Percentiles rank a stretch among this genome's conserved stretches.
These are phyloP conservation scores for Tetramorium alpestre DNA, from an alignment of 1,140 invertebrate genomes.

Conservation along the genomic window DNA sequence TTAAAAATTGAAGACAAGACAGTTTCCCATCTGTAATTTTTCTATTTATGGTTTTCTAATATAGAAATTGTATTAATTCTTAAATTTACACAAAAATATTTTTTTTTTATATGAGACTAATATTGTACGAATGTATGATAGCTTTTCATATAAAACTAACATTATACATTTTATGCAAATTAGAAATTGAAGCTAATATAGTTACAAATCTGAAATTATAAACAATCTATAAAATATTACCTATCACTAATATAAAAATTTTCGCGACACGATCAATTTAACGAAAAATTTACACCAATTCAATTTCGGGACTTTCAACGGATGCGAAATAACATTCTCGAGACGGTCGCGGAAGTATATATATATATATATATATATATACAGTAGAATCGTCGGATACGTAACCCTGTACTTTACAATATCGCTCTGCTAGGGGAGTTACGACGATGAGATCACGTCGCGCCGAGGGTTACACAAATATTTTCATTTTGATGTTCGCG, in stretches of 20 bases:
- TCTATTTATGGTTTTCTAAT: neutral
- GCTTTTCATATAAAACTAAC: too few species aligned
- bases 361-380: neutral
- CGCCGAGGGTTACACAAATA: constrained; percentile 50
- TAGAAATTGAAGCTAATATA: neutral
- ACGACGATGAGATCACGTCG: constrained; percentile 50
- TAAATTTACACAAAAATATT: neutral
- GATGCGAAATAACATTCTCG: constrained; percentile 54
- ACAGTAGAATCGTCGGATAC: constrained; percentile 37
- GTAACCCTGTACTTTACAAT: constrained; percentile 50
- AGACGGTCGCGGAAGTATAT: constrained; percentile 21
- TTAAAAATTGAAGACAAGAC: neutral
- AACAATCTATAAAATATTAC: neutral
- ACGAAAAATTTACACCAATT: constrained; percentile 28
- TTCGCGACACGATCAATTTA: constrained; percentile 5
- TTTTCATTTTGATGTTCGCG: constrained; percentile 54
- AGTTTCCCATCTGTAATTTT: neutral
- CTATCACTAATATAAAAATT: neutral
- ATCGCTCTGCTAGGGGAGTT: constrained; percentile 30
- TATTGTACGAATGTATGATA: neutral
- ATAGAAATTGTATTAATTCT: constrained; percentile 4
- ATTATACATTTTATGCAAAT: neutral
- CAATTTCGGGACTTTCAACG: constrained; percentile 25
- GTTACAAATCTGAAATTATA: neutral
- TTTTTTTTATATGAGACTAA: neutral